A percentile compares a stretch with the other conserved stretches of the same genome.
Conservation (phyloP, 2,113 vertebrate genomes). For the Bubo blakistoni region DNA sequence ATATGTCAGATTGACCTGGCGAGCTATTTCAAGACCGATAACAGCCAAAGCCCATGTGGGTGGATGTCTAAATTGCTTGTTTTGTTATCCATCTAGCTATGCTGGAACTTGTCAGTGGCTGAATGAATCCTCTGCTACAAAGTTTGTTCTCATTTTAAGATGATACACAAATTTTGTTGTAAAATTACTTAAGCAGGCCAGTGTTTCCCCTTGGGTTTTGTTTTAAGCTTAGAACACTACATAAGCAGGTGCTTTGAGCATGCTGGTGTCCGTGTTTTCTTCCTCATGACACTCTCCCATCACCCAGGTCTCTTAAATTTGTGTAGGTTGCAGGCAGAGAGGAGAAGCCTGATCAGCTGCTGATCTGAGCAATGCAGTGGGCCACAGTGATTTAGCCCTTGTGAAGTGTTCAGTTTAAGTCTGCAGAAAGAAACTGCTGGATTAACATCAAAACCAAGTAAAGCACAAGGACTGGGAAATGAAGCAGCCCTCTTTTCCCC, state of each 20-base stretch:
- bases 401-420: background rate
- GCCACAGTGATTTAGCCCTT: background rate
- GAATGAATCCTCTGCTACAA: background rate
- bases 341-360: background rate
- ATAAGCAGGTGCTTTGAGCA: background rate
- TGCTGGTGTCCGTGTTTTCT: background rate
- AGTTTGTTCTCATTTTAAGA: background rate
- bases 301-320: background rate
- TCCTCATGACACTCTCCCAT: background rate
- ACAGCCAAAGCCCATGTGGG: background rate
- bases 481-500: fast-evolving
- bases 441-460: background rate
- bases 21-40: background rate
- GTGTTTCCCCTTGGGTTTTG: background rate
- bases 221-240: background rate
- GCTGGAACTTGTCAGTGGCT: background rate
- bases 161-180: background rate
- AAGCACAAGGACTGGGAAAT: background rate
- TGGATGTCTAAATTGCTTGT: background rate
- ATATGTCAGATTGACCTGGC: background rate
- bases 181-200: background rate
- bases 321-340: background rate
- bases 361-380: background rate
- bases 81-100: background rate
- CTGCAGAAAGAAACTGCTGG: background rate